Percentiles rank a stretch among this genome's conserved stretches.
Conservation (phyloP, 2,113 vertebrate genomes). For the Pongo pygmaeus region DNA sequence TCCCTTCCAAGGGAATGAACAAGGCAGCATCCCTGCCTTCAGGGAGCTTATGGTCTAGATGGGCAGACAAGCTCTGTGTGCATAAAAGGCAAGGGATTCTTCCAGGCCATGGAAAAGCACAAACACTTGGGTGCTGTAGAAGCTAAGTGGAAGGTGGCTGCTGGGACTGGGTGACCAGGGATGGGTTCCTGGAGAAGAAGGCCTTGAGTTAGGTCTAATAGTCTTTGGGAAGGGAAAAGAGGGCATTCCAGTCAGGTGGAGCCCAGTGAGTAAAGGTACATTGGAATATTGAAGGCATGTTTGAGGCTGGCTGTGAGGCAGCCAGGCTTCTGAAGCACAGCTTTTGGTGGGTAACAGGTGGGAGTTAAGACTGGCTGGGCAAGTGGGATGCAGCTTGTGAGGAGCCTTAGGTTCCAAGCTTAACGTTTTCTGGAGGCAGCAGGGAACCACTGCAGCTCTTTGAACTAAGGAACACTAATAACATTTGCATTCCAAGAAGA, state of each 20-base stretch:
- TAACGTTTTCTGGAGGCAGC: not conserved
- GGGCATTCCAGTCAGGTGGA: not conserved
- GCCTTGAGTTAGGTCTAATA: not conserved
- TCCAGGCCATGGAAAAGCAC: not conserved
- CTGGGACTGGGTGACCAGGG: not conserved
- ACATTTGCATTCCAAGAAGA: constrained; percentile 5
- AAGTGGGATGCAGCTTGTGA: not conserved
- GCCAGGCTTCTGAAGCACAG: not conserved
- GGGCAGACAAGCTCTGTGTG: not conserved
- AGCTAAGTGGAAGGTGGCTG: not conserved
- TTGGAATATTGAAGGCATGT: accelerated
- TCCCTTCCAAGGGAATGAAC: not conserved
- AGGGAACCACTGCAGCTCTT: not conserved
- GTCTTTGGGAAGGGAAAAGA: not conserved
- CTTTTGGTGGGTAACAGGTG: not conserved
- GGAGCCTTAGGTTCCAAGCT: not conserved
- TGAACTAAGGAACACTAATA: not conserved
- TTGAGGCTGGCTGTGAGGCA: not conserved
- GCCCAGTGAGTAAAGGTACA: not conserved
- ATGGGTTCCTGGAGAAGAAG: not conserved
- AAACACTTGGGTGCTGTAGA: not conserved
- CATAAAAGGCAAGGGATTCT: not conserved
- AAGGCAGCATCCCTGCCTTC: not conserved
- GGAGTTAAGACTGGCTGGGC: not conserved
- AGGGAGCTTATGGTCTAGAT: not conserved